Percentiles rank a stretch among this genome's conserved stretches.
Evolutionary conservation across 2,797 vertebrate species (phyloP).

Genomic region (Ctenopoma kingsleyae): DNA sequence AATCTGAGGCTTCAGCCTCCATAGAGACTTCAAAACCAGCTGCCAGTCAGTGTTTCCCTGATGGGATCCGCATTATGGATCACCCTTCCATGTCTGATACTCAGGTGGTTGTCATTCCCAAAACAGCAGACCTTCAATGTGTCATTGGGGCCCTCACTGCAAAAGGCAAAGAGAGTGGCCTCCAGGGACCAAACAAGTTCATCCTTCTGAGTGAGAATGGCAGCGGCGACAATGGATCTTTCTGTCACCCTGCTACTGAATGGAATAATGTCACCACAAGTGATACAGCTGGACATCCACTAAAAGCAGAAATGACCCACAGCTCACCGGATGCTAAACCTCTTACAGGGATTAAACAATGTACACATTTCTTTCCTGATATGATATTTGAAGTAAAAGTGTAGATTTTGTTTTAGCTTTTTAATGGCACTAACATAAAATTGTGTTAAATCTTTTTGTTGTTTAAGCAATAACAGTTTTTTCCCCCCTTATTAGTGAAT

Average conservation of each 20-base stretch:
- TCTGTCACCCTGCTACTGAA: conserved; percentile 30
- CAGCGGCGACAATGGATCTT: conserved; percentile 35
- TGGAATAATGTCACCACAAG: conserved; percentile 6
- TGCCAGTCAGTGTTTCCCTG: conserved; percentile 77
- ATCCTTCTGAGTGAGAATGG: conserved; percentile 89
- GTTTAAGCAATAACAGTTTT: not conserved
- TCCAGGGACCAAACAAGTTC: conserved; percentile 92
- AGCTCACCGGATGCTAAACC: conserved; percentile 41
- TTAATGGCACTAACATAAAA: not conserved
- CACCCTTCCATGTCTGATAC: conserved; percentile 91
- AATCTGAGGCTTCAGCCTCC: conserved; percentile 14
- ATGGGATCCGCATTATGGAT: conserved; percentile 89
- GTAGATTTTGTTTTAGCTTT: not conserved
- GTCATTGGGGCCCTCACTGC: conserved; percentile 91
- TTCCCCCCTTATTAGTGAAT: conserved; percentile 57
- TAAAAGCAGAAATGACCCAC: conserved; percentile 12
- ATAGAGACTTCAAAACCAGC: conserved; percentile 34
- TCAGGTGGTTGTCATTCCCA: conserved; percentile 91
- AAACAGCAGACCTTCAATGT: conserved; percentile 88
- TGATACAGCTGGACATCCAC: conserved; percentile 15
- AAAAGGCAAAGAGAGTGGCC: conserved; percentile 90
- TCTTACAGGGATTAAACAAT: conserved; percentile 59
- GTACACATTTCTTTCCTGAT: conserved; percentile 44
- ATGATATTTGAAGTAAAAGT: not conserved
- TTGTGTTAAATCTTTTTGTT: not conserved